Evolutionary conservation across 2,113 vertebrate species (phyloP).

Genomic region (Pao palembangensis): DNA sequence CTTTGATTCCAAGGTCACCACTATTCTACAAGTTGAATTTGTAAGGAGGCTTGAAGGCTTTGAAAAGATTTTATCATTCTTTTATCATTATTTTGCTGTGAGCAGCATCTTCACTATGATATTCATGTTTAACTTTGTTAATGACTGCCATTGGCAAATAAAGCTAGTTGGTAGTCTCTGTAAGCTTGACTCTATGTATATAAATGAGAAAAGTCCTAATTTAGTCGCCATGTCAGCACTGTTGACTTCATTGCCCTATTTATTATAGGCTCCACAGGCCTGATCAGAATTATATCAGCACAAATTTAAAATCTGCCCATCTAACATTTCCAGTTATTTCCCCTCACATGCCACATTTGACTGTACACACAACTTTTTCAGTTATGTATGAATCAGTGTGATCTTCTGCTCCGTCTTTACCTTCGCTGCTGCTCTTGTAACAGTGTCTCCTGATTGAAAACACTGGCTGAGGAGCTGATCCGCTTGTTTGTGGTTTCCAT

Average conservation of each 20-base stretch:
- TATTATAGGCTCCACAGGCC: conserved; percentile 43
- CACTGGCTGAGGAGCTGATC: too few relatives aligned
- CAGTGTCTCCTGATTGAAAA: too few relatives aligned
- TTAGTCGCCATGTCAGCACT: conserved; percentile 39
- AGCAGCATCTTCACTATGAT: conserved; percentile 1
- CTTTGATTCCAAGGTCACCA: too few relatives aligned
- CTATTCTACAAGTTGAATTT: too few relatives aligned
- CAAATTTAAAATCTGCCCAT: conserved; percentile 69
- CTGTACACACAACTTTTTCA: conserved; percentile 29
- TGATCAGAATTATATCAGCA: conserved; percentile 53
- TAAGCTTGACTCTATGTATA: conserved; percentile 13
- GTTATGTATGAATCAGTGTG: conserved; percentile 10
- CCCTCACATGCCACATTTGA: conserved; percentile 52
- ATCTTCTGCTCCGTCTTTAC: too few relatives aligned
- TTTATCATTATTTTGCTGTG: not conserved
- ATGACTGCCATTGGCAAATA: conserved; percentile 8
- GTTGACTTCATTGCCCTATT: conserved; percentile 42
- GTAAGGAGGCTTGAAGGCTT: not conserved
- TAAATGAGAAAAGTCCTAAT: conserved; percentile 16
- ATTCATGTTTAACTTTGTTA: not conserved
- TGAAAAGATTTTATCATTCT: not conserved
- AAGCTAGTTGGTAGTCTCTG: not conserved
- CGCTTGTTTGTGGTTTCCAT: not conserved
- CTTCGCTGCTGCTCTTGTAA: too few relatives aligned
- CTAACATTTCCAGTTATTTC: conserved; percentile 71